Evolutionary conservation across 2,797 vertebrate genomes (phyloP).

Genomic region (Poeciliopsis presidionis): DNA sequence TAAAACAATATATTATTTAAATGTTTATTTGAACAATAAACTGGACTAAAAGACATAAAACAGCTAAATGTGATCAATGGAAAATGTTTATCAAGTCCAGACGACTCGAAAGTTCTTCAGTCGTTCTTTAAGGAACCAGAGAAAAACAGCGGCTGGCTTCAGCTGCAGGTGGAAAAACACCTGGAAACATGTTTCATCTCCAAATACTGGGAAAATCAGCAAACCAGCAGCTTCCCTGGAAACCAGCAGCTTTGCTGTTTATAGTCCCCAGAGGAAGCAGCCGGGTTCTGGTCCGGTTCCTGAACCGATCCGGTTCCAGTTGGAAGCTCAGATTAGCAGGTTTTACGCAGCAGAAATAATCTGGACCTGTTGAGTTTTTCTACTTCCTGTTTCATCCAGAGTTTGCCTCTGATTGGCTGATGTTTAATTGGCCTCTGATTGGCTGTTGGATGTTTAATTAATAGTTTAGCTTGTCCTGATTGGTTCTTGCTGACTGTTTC

Average conservation of each 20-base stretch:
- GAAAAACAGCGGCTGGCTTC: too few species aligned
- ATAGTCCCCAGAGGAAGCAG: constrained; percentile 21
- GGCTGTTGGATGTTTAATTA: too few species aligned
- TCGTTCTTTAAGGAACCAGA: too few species aligned
- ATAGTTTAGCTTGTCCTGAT: neutral
- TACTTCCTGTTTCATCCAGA: too few species aligned
- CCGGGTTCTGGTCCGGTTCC: too few species aligned
- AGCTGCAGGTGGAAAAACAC: neutral
- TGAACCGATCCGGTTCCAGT: constrained; percentile 24
- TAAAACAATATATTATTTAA: too few species aligned
- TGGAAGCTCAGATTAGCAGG: neutral
- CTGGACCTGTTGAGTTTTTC: too few species aligned
- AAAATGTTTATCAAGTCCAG: too few species aligned
- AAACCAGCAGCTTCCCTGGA: constrained; percentile 23
- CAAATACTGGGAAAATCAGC: constrained; percentile 37
- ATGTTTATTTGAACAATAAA: neutral
- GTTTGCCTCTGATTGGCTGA: neutral
- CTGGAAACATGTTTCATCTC: constrained; percentile 38
- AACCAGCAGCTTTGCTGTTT: constrained; percentile 43
- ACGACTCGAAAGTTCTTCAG: too few species aligned
- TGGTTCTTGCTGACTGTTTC: neutral
- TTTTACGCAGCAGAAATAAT: neutral
- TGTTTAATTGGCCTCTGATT: neutral
- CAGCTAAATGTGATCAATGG: neutral
- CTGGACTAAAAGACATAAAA: neutral